Evolutionary conservation across 2,888 invertebrate species (phyloP), one percentile per base, ranked within the genome.

Genomic region (Ischnura elegans): DNA sequence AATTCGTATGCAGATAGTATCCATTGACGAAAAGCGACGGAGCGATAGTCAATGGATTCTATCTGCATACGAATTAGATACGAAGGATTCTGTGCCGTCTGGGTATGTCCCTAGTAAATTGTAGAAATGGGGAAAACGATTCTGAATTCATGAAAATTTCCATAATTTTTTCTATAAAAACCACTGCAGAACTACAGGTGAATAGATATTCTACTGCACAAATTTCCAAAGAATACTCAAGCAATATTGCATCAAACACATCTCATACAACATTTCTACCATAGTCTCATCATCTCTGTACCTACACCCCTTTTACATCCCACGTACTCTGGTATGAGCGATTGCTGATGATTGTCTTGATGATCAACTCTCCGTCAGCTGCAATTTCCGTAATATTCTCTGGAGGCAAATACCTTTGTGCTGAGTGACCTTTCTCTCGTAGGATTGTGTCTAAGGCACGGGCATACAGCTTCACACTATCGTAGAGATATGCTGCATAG

Each of bases 401-500:
- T 94, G 97, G 97, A 84, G 97, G 61, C 90, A 90, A 90, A 25
- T 25, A 42, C 2, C 66, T 42, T n/a, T 90, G 55, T 61, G 43
- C 25, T 43, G 90, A 61, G 61, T 90, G 90, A n/a, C 61, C 61
- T 19, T 61, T 66, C 94, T 97, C 96, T 19, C 95, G 95, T 94
- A 99, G 96, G 87, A 98, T 96, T 95, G 97, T 97, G 95, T 98
- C 97, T 95, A 99, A 96, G 0, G 99, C 99, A 94, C 97, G 97
- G 43, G 99, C 99, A 96, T 99, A 99, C 55, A 99, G 96, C 95
- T 97, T 97, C 76, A 99, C 98, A 0, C 99, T 98, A 96, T 99
- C 99, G 96, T 99, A 99, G 94, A 99, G 97, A 96, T 99, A 99
- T 86, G 98, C 99, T 94, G 99, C 99, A 96, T 98, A 98, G 95